Base-by-base conservation (phyloP, 2,888 invertebrate genomes). In the Tromatobia lineatoria region DNA sequence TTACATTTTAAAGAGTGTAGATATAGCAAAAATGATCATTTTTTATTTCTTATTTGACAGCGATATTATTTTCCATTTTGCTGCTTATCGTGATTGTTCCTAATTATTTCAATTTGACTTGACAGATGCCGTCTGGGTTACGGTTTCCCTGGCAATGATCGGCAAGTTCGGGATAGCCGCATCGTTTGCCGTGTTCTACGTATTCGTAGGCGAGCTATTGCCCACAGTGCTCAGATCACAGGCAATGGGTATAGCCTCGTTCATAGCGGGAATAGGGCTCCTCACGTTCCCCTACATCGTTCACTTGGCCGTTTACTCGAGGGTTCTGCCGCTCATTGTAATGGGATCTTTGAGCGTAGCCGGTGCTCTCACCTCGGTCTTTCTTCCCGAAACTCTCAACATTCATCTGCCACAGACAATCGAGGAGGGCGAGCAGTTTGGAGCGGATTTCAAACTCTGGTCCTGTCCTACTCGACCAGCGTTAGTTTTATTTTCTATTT, bases 111-210 rank as follows among this genome's bases (percentile, higher is more conserved):
- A 20, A 67, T 59, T 52, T 88, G 82, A 79, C 66, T 66, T 91
- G 92, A 6, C 91, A 96, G 95, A 95, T 1, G 94, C 94, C 90
- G 95, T 96, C 0, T 96, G 96, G 96, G 94, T 96, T 61, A 95
- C 95, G 13, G 96, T 96, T 0, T 94, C 94, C 0, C 91, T 96
- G 74, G 96, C 96, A 8, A 96, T 96, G 95, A 91, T 96, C 74
- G 96, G 96, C 0, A 95, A 96, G 85, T 94, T 96, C 66, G 96
- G 96, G 47, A 95, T 95, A n/a, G 96, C 96, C 3, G 95, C 96
- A 0, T 95, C 96, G 0, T 96, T 96, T 89, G 95, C 96, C 0
- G 96, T 96, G 0, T 96, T 96, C 92, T 96, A 96, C 92, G 96
- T 96, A 2, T 95, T 96, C 89, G 96, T 96, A 2, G 96, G 96